Base-by-base conservation (phyloP, 2,113 vertebrate genomes). In the Pterocles orientalis region DNA sequence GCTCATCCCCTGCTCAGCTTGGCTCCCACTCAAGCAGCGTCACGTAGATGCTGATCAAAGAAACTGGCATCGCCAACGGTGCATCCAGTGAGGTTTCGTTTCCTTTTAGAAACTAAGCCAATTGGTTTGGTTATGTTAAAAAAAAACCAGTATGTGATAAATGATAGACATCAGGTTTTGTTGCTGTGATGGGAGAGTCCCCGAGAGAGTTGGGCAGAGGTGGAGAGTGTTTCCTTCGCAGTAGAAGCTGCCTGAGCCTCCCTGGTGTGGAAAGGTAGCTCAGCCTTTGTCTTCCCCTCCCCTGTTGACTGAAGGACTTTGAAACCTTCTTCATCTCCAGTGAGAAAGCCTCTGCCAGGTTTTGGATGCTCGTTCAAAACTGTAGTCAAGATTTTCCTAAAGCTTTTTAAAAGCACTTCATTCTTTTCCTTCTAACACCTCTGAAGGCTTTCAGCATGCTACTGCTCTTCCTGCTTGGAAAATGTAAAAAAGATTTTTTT, bases 91-190 rank as follows among this genome's bases (percentile, higher is more conserved):
- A 56, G 47, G 20, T 89, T 86, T 95, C 64, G 90, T 94, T 95
- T 97, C 92, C 94, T 90, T 82, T 90, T 21, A 57, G 78, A 80
- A 82, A 82, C 88, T 21, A 43, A 54, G 43, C 57, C 61, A 69
- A 26, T 75, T 70, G 28, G 73, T 92, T 87, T 65, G 70, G 53
- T 56, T 86, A 53, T 62, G 77, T 56, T 73, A 50, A 76, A 53
- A 54, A 72, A 58, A 21, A 56, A 28, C 48, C 33, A 7, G 3
- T 10, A 25, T 53, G 64, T 85, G 69, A 73, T 82, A 80, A 92
- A 50, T 62, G 48, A 45, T 43, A 58, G 70, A 24, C 18, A 12
- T 39, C 33, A 5, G 18, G 47, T 95, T 73, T 45, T 53, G 36
- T 25, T 65, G 69, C 77, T 51, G 41, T 54, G 62, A 39, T 41